Conservation (phyloP, 2,113 vertebrate genomes). For the Barbus barbus region DNA sequence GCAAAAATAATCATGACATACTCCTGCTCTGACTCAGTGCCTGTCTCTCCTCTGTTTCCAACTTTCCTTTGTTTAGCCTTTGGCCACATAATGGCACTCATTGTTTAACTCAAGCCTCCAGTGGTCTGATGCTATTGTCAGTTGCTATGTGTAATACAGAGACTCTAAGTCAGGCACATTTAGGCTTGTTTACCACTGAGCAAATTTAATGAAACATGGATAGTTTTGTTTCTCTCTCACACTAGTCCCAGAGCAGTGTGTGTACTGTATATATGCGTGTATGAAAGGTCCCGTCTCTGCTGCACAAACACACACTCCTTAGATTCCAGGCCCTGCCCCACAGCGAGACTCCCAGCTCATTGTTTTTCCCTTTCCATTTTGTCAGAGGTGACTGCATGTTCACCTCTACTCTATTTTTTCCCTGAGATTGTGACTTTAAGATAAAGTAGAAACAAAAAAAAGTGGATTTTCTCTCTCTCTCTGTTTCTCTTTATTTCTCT, state of each 20-base stretch:
- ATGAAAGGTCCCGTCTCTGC: conserved; percentile 40
- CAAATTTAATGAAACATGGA: conserved; percentile 31
- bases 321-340: conserved; percentile 40
- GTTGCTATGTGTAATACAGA: conserved; percentile 9
- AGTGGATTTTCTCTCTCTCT: background rate
- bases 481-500: background rate
- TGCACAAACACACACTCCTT: conserved; percentile 67
- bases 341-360: conserved; percentile 65
- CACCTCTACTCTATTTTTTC: background rate
- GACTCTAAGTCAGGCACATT: conserved; percentile 60
- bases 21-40: conserved; percentile 65
- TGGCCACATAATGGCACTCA: conserved; percentile 64
- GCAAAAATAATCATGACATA: conserved; percentile 55
- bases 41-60: conserved; percentile 56
- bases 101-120: conserved; percentile 63
- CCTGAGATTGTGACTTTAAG: conserved; percentile 5
- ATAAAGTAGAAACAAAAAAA: conserved; percentile 20
- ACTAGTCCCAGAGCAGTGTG: background rate
- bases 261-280: background rate
- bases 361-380: conserved; percentile 63
- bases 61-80: conserved; percentile 67
- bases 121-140: conserved; percentile 37
- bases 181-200: conserved; percentile 55
- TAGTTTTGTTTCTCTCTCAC: conserved; percentile 36
- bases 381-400: background rate